phyloP scores from a whole-genome alignment of 2,888 invertebrate species.

The Napeogenes sylphis region DNA sequence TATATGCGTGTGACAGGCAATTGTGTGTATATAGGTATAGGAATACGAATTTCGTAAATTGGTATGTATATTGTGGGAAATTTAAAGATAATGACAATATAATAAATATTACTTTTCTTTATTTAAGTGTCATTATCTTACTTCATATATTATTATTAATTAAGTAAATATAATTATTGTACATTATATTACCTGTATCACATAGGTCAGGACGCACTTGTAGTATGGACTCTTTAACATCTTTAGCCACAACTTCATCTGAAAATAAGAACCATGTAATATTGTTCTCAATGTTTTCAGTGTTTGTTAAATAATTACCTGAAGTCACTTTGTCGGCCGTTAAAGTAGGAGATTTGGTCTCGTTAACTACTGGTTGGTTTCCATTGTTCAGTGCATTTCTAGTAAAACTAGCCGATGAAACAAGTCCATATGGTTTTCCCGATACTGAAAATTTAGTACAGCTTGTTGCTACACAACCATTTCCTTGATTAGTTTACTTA shows the following conservation, averaged over 20 bases:
- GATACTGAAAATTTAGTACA: conserved; percentile 30
- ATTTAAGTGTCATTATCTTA: too few species aligned
- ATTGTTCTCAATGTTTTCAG: background rate
- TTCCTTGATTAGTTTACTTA: too few species aligned
- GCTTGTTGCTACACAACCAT: too few species aligned
- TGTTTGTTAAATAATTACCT: conserved; percentile 36
- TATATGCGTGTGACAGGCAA: too few species aligned
- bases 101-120: too few species aligned
- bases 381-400: background rate
- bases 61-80: too few species aligned
- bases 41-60: too few species aligned
- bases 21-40: too few species aligned
- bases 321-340: conserved; percentile 44
- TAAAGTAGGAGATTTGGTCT: background rate
- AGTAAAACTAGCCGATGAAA: background rate
- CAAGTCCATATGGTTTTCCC: conserved; percentile 13
- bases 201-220: conserved; percentile 44
- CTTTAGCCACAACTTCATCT: conserved; percentile 42
- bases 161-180: background rate
- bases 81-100: too few species aligned
- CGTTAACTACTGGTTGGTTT: too few species aligned
- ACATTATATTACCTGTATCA: conserved; percentile 43
- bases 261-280: conserved; percentile 34
- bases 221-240: conserved; percentile 42
- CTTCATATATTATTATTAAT: too few species aligned